Evolutionary conservation across 2,888 invertebrate species (phyloP), one percentile per base, ranked within the genome.

Genomic region (Octodonta nipae): DNA sequence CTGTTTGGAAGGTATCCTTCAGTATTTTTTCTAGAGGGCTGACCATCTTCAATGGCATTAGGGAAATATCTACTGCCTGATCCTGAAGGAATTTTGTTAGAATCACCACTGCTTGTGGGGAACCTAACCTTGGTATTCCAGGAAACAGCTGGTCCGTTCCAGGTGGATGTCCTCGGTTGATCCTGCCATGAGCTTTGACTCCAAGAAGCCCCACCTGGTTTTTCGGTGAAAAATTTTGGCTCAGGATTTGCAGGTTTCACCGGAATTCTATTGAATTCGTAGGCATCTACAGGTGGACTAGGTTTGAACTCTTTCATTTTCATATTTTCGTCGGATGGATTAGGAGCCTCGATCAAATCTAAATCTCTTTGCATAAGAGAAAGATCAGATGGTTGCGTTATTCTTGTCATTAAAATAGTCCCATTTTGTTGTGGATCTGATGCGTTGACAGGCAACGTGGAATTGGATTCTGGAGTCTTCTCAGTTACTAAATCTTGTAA

Each of bases 261-360:
- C 8, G 65, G 63, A 37, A 64, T 58, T 26, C 51, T 54, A 26
- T 64, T 64, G 35, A 52, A 58, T 42, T 70, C 70, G 12, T 63
- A 67, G 20, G 56, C 60, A 10, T 65, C 67, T 15, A 71, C 40
- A 43, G 65, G 67, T 6, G 63, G 66, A 47, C 71, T 72, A 2
- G 71, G 70, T 31, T 58, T 64, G 38, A 71, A 71, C 28, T 53
- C 49, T 3, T 36, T 32, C 2, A 40, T 22, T 11, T 8, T 15
- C 10, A 13, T 33, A n/a, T 10, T 28, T 10, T 16, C 13, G 6
- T 32, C 31, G 2, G 34, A 8, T n/a, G n/a, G n/a, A n/a, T n/a
- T n/a, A n/a, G n/a, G n/a, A n/a, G n/a, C n/a, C n/a, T n/a, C n/a
- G n/a, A n/a, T n/a, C n/a, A n/a, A n/a, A n/a, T n/a, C n/a, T n/a